Percentiles rank a stretch among this genome's conserved stretches.
Conservation (phyloP, 2,797 vertebrate species). For the Sebastes nivosus region DNA sequence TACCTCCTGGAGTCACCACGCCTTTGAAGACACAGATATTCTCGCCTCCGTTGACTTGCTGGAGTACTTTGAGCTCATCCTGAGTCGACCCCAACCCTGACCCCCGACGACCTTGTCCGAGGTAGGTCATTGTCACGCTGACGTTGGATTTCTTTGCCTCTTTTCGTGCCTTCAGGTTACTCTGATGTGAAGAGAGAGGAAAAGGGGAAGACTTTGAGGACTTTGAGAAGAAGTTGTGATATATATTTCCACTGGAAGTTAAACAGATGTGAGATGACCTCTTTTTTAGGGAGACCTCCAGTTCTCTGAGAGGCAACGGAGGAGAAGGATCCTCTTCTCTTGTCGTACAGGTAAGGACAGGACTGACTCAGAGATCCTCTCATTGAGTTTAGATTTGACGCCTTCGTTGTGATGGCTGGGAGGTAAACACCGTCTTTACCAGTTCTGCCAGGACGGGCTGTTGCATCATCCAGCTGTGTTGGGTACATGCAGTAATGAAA, state of each 20-base stretch:
- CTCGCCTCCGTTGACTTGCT: slow-evolving; percentile 86
- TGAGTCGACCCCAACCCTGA: slow-evolving; percentile 35
- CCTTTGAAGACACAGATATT: slow-evolving; percentile 86
- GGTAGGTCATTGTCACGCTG: slow-evolving; percentile 82
- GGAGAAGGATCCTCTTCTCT: slow-evolving; percentile 75
- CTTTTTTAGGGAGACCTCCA: slow-evolving; percentile 46
- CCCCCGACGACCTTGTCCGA: slow-evolving; percentile 71
- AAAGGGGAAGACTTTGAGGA: background rate
- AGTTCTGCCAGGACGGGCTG: slow-evolving; percentile 1
- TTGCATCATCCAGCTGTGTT: slow-evolving; percentile 60
- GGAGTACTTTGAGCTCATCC: slow-evolving; percentile 85
- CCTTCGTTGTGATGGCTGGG: slow-evolving; percentile 72
- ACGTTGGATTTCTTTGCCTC: slow-evolving; percentile 83
- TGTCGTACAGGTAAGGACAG: slow-evolving; percentile 74
- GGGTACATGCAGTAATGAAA: background rate
- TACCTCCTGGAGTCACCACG: slow-evolving; percentile 81
- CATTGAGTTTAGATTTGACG: slow-evolving; percentile 63
- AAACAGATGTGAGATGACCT: slow-evolving; percentile 53
- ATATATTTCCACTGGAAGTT: background rate
- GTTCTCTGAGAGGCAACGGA: slow-evolving; percentile 73
- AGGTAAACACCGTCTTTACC: slow-evolving; percentile 69
- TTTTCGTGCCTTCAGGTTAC: slow-evolving; percentile 62
- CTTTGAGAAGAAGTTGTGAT: background rate
- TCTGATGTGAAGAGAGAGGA: slow-evolving; percentile 50
- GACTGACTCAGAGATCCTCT: slow-evolving; percentile 78